Evolutionary conservation across 2,888 invertebrate species (phyloP), one percentile per base, ranked within the genome.

Genomic region (Globia sparganii): DNA sequence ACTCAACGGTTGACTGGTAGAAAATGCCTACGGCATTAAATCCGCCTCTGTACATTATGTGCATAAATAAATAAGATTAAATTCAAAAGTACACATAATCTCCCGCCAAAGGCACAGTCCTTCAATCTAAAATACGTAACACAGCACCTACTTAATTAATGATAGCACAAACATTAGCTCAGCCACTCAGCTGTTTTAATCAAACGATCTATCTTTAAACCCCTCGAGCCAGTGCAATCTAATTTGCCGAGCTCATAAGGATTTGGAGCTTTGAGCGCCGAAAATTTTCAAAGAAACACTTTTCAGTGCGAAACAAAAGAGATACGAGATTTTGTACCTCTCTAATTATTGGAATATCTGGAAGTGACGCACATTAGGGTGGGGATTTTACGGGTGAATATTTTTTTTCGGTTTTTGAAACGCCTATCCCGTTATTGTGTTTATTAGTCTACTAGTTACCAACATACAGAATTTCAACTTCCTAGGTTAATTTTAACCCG

Each of bases 171-270:
- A 86, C 80, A 86, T 86, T 75, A 85, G 67, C 69, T 67, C 46
- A 72, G 68, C 37, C 78, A 69, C 72, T 79, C 64, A 72, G 72
- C 72, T 71, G 58, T 72, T 72, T 81, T 81, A 85, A 87, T 87
- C 84, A 87, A 81, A 74, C 84, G 62, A 85, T 85, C 73, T 70
- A 74, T 87, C 87, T 87, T 75, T 49, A 67, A 81, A 28, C 75
- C 78, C 67, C 81, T 66, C n/a, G 71, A 72, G 77, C 67, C 61
- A 75, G 66, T 61, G 75, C 78, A 84, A 87, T 86, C 79, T 84
- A 80, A 87, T 86, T 86, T 77, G 73, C 69, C 64, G 65, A 80
- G 75, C 86, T 78, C 85, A 77, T 83, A 68, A 84, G 82, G 80
- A 75, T 86, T 82, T 69, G 40, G 18, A 69, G 78, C 74, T 73